Evolutionary conservation across 37 sponge, comb jelly and placozoan genomes (phyloP).

Genomic region (Oopsacas minuta): DNA sequence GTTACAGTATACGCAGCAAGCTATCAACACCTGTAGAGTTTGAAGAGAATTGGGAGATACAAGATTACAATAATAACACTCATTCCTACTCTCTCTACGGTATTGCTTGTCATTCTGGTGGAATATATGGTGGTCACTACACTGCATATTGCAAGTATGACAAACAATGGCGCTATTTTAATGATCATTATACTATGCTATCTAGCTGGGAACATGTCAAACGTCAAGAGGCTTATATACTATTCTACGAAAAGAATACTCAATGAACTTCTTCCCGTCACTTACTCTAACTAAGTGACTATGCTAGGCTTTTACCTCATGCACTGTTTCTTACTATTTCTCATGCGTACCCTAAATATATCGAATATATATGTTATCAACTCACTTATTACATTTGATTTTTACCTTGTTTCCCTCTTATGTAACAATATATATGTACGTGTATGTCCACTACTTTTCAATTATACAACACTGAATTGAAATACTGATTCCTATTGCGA

Average conservation of each 20-base stretch:
- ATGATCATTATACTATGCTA: neutral
- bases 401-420: too few relatives aligned
- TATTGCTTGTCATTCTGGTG: neutral
- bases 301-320: neutral
- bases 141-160: neutral
- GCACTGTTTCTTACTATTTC: neutral
- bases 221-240: neutral
- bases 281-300: neutral
- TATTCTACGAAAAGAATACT: neutral
- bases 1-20: neutral
- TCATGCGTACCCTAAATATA: neutral
- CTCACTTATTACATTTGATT: neutral
- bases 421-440: too few relatives aligned
- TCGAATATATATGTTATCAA: neutral
- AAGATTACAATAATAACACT: neutral
- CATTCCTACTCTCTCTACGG: neutral
- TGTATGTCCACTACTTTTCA: too few relatives aligned
- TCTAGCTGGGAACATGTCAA: neutral
- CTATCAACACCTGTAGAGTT: neutral
- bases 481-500: neutral
- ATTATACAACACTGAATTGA: neutral
- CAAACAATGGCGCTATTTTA: neutral
- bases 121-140: constrained; percentile 3
- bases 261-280: neutral
- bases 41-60: neutral